These are phyloP conservation scores for Eupithecia centaureata DNA, from an alignment of 2,888 invertebrate genomes.

Conservation along the genomic window DNA sequence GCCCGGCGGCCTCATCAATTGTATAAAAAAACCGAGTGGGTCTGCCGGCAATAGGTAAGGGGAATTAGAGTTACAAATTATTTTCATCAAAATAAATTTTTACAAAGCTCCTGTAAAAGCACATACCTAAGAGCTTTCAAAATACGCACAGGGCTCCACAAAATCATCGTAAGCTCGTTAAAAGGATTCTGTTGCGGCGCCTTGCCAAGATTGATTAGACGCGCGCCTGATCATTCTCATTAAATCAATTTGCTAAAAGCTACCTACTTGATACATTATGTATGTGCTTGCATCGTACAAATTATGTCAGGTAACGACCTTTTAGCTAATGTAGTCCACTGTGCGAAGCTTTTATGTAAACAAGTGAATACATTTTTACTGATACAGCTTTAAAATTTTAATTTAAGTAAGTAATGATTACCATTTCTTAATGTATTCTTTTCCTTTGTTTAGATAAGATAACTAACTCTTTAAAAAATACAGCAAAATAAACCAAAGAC, in stretches of 20 bases:
- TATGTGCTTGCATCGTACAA: constrained; percentile 3
- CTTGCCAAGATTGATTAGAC: constrained; percentile 43
- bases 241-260: constrained; percentile 31
- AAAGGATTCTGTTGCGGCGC: constrained; percentile 42
- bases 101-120: background rate
- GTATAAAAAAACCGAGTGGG: background rate
- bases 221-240: constrained; percentile 28
- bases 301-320: background rate
- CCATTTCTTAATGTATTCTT: background rate
- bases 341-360: background rate
- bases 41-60: background rate
- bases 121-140: constrained; percentile 22
- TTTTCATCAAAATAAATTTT: background rate
- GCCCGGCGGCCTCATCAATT: too few relatives aligned
- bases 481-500: background rate
- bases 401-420: background rate
- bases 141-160: constrained; percentile 24
- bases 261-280: constrained; percentile 22
- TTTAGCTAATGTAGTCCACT: background rate
- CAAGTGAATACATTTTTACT: background rate
- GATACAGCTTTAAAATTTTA: background rate
- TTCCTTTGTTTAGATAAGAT: background rate
- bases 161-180: constrained; percentile 41
- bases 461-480: background rate
- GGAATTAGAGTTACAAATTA: background rate